These are phyloP conservation scores for Hyperoodon ampullatus DNA, from an alignment of 2,113 vertebrate species.

Conservation along the genomic window DNA sequence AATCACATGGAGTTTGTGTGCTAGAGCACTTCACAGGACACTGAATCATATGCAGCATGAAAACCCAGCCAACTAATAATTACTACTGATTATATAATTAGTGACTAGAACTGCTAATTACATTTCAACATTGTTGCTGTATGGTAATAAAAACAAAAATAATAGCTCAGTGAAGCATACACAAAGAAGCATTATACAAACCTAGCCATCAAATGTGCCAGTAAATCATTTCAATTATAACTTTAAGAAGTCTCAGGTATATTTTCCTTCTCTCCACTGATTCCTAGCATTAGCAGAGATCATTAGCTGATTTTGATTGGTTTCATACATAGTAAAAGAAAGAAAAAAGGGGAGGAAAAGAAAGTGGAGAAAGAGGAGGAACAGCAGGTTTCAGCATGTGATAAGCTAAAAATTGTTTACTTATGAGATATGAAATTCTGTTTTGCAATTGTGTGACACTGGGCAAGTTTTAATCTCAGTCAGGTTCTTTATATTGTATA, in stretches of 20 bases:
- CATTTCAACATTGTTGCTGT: slow-evolving; percentile 20
- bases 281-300: background rate
- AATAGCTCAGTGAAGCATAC: background rate
- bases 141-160: slow-evolving; percentile 62
- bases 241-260: background rate
- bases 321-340: background rate
- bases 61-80: slow-evolving; percentile 69
- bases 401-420: background rate
- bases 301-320: background rate
- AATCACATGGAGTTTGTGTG: background rate
- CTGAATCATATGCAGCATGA: slow-evolving; percentile 22
- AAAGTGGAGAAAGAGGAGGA: background rate
- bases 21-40: slow-evolving; percentile 52
- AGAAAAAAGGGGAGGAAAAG: background rate
- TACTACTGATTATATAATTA: slow-evolving; percentile 74
- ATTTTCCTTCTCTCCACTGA: background rate
- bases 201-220: background rate
- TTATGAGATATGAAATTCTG: background rate
- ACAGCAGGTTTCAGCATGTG: background rate
- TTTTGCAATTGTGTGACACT: background rate
- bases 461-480: background rate
- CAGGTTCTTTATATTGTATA: background rate
- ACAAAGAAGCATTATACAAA: background rate
- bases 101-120: slow-evolving; percentile 65
- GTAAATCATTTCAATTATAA: slow-evolving; percentile 32